These are phyloP conservation scores for Bufotes viridis DNA, from an alignment of 2,797 vertebrate species.

Conservation along the genomic window DNA sequence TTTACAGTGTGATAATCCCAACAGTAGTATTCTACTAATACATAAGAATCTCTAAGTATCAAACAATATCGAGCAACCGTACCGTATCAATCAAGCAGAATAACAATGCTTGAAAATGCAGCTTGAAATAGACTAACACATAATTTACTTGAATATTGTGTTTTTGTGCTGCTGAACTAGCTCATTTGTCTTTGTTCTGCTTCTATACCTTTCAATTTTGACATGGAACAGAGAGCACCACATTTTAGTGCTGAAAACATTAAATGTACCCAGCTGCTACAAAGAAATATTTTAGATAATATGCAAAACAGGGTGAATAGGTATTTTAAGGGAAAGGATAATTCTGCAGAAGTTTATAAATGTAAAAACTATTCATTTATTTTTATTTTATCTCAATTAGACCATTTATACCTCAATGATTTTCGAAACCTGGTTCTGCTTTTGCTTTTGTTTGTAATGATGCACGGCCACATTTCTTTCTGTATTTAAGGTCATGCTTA, in stretches of 20 bases:
- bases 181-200: constrained; percentile 56
- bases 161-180: constrained; percentile 34
- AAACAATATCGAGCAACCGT: background rate
- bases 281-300: constrained; percentile 44
- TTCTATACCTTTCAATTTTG: constrained; percentile 43
- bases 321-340: constrained; percentile 40
- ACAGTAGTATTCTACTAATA: background rate
- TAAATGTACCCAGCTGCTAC: constrained; percentile 44
- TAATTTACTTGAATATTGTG: constrained; percentile 36
- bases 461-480: constrained; percentile 38
- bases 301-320: constrained; percentile 38
- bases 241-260: constrained; percentile 48
- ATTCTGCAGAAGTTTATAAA: constrained; percentile 47
- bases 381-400: constrained; percentile 44
- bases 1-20: background rate
- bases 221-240: constrained; percentile 43
- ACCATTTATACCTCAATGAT: too few relatives aligned
- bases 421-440: constrained; percentile 4
- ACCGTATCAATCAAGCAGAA: constrained; percentile 4
- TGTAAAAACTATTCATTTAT: constrained; percentile 55
- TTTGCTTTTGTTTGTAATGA: constrained; percentile 37
- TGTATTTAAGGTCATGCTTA: constrained; percentile 45
- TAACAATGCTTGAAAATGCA: constrained; percentile 25
- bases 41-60: constrained; percentile 6
- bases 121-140: constrained; percentile 22